Evolutionary conservation across 2,888 invertebrate species (phyloP).

Genomic region (Dichetophora obliterata): DNA sequence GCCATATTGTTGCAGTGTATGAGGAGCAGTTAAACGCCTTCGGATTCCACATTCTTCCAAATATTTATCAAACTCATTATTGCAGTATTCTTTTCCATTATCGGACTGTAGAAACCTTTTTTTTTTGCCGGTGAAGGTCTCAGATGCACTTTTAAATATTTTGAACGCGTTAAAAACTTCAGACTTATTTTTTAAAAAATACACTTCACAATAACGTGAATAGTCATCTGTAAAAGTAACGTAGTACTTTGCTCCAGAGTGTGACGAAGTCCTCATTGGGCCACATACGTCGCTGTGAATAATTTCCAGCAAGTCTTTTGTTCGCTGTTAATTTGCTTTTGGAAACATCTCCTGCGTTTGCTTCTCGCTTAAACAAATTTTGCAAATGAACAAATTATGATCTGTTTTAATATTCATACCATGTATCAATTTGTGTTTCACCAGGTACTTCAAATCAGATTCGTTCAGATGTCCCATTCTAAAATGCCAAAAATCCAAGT

Average conservation of each 20-base stretch:
- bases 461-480: background rate
- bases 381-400: constrained; percentile 34
- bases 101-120: constrained; percentile 43
- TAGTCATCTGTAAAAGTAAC: constrained; percentile 45
- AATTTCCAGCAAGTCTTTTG: constrained; percentile 40
- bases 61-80: constrained; percentile 43
- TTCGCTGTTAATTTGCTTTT: constrained; percentile 22
- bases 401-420: background rate
- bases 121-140: constrained; percentile 41
- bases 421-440: background rate
- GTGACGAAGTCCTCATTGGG: constrained; percentile 40
- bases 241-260: constrained; percentile 40
- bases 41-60: constrained; percentile 45
- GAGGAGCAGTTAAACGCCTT: constrained; percentile 43
- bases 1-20: constrained; percentile 51
- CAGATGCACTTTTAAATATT: constrained; percentile 38
- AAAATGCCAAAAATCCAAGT: background rate
- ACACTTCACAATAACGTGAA: constrained; percentile 43
- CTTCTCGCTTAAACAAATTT: constrained; percentile 41
- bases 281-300: constrained; percentile 45
- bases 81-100: constrained; percentile 49
- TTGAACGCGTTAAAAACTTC: constrained; percentile 41
- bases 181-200: constrained; percentile 42
- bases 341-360: constrained; percentile 38
- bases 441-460: background rate